A percentile compares a stretch with the other conserved stretches of the same genome.
Conservation (phyloP, 2,888 invertebrate species). For the Rhaphigaster nebulosa region DNA sequence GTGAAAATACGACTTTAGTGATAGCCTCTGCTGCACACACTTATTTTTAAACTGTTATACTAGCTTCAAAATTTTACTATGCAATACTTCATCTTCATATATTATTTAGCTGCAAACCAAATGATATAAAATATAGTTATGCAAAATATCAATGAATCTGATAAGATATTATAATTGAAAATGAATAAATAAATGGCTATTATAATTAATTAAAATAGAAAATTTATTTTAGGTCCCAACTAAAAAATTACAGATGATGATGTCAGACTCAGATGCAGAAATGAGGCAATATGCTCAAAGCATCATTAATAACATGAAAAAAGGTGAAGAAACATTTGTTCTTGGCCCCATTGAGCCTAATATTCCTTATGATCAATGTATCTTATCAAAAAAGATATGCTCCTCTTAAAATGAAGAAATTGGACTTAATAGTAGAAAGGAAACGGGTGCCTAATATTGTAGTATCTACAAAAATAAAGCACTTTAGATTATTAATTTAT, state of each 20-base stretch:
- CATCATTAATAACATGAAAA: slow-evolving; percentile 62
- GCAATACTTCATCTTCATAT: no score
- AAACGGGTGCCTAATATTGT: neutral
- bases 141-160: neutral
- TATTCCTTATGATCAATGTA: slow-evolving; percentile 32
- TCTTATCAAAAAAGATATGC: slow-evolving; percentile 19
- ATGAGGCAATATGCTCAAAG: slow-evolving; percentile 62
- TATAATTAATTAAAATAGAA: neutral
- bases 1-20: no score
- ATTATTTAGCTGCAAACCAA: neutral
- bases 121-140: neutral
- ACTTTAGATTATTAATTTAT: slow-evolving; percentile 11
- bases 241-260: slow-evolving; percentile 59
- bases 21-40: no score
- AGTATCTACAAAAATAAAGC: slow-evolving; percentile 7
- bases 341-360: neutral
- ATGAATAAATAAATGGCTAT: neutral
- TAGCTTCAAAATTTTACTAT: neutral
- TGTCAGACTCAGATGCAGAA: slow-evolving; percentile 63
- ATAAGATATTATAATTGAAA: neutral
- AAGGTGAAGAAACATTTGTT: slow-evolving; percentile 59
- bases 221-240: slow-evolving; percentile 61
- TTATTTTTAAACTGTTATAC: no score
- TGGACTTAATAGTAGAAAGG: neutral
- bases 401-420: slow-evolving; percentile 1